Base-by-base conservation (phyloP, 2,888 invertebrate genomes). In the Tetragonisca angustula region DNA sequence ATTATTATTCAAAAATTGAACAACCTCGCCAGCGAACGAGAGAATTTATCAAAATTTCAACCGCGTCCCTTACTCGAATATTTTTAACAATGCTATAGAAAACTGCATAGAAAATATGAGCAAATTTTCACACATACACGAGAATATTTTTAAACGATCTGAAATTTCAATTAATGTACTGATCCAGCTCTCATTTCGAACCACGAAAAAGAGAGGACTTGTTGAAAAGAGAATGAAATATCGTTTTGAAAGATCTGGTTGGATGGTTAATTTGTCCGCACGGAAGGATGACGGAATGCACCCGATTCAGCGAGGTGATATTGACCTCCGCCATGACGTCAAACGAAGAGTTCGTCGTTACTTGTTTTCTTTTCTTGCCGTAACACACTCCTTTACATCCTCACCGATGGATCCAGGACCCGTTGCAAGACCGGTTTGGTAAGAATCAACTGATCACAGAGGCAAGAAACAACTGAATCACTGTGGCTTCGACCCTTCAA, bases 381-480 rank as follows among this genome's bases (percentile, higher is more conserved):
- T 82, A 75, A 84, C 71, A 65, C 74, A 56, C 74, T 83, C 83
- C 79, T 83, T 75, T 69, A 75, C 52, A 81, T 84, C 87, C 85
- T 83, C 84, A 32, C 83, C 70, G 82, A 85, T 86, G 80, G 82
- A 32, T 72, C 81, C 89, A 80, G 83, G 79, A 81, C 87, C 90
- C 87, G 84, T 89, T 86, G 87, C 79, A 85, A 75, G 90, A 89
- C 89, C 89, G 89, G 89, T 89, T 90, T 89, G 85, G 90, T 89
- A 90, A 87, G 90, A 86, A 84, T 90, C 89, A 83, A 82, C 89
- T 81, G 87, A 90, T 89, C 87, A 89, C 79, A 73, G 61, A 81
- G 84, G 86, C 79, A 89, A 90, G 88, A 88, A 90, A 90, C 88
- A 89, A 90, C 90, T 89, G 90, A 90, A 88, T 90, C 89, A 90